Evolutionary conservation across 2,888 invertebrate species (phyloP), one percentile per base, ranked within the genome.

Genomic region (Rhagium mordax): DNA sequence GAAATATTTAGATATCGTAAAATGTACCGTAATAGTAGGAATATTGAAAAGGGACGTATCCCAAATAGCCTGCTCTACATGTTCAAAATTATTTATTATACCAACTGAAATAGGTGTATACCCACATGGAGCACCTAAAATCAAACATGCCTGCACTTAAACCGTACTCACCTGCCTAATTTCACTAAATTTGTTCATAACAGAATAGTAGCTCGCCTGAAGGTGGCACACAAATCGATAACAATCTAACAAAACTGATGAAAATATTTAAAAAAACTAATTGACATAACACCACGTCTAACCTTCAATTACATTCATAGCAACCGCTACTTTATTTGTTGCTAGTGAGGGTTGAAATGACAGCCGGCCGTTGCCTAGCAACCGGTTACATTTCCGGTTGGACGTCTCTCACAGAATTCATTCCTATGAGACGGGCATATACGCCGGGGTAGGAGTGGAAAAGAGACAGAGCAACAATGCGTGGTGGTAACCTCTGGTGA

Each of bases 141-240:
- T 13, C 10, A 33, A 33, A 10, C 49, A 48, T n/a, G n/a, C n/a
- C n/a, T n/a, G n/a, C 48, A 59, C 15, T 49, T 33, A 60, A 4
- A 15, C 16, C 27, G 4, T 29, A 76, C 76, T 71, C 49, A 76
- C 76, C 76, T 69, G 68, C 27, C 41, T 48, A 48, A 60, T 57
- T n/a, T 74, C 72, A 68, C 48, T 71, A 68, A 74, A 71, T 74
- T 72, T 72, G 60, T 66, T 72, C 76, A 76, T 76, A 69, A 72
- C 60, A 72, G 51, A 68, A 64, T 62, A 24, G 24, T 21, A 13
- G 16, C 16, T 51, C 10, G 10, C 48, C 16, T 61, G 65, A 65
- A 65, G 70, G 65, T 70, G n/a, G n/a, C n/a, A 29, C 49, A 16
- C 49, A 71, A 66, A 69, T 67, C 49, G 51, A 64, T 70, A 72